Evolutionary conservation across 2,888 invertebrate species (phyloP).

Genomic region (Pachycephus smyrnensis): DNA sequence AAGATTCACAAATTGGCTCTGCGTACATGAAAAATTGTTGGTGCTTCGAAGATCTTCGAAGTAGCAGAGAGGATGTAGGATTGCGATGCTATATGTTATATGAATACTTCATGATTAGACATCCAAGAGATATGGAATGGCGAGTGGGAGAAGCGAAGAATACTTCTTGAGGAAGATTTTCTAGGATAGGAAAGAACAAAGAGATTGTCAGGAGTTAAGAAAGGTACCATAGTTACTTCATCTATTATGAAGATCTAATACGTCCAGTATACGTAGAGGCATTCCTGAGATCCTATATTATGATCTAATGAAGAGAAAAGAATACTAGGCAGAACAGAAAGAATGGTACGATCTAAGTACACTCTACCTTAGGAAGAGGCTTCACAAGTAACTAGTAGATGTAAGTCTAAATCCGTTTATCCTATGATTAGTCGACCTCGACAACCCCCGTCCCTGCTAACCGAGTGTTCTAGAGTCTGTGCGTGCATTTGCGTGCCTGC

Average conservation of each 20-base stretch:
- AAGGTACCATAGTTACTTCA: not conserved
- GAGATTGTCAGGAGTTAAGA: not conserved
- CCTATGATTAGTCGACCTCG: not conserved
- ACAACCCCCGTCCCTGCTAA: conserved; percentile 26
- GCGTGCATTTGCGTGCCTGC: conserved; percentile 1
- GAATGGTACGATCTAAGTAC: not conserved
- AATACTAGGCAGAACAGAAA: not conserved
- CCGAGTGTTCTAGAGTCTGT: conserved; percentile 42
- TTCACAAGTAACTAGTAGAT: not conserved
- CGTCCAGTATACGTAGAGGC: not conserved
- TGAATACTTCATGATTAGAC: not conserved
- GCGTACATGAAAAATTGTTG: not conserved
- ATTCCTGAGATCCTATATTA: not conserved
- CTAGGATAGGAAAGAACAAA: not conserved
- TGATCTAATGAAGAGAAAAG: not conserved
- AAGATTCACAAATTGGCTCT: not conserved
- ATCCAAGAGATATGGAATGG: not conserved
- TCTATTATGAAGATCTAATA: not conserved
- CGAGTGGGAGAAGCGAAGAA: not conserved
- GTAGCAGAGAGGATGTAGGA: not conserved
- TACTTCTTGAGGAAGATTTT: not conserved
- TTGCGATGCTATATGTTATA: not conserved
- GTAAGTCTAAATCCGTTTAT: not conserved
- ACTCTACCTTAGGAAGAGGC: not conserved
- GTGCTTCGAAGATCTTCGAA: not conserved